Base-by-base conservation (phyloP, 2,797 vertebrate species). In the Urosaurus nigricauda region DNA sequence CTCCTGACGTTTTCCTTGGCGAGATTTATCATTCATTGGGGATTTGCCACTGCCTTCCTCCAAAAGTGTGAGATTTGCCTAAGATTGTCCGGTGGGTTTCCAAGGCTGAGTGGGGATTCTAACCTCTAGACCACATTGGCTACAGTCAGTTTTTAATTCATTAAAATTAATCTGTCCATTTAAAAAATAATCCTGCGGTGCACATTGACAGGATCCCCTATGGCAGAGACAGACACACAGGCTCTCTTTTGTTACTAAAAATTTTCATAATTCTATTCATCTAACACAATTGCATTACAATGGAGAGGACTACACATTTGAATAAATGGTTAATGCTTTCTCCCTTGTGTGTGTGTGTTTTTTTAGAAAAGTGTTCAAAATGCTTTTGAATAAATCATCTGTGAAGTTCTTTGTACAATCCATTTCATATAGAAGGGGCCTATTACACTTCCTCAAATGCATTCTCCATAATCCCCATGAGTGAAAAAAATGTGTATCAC, bases 261-360 rank as follows among this genome's bases (percentile, higher is more conserved):
- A 86, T 93, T 94, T 93, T 82, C 87, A 88, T 90, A 87, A 88
- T 65, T 91, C 79, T 90, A 43, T 82, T 92, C 93, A 94, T 89
- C 56, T 58, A 93, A 90, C 87, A 90, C 29, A 94, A 85, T 71
- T 56, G 19, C 47, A 88, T 88, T 7, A 80, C 51, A 89, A 94
- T 86, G 83, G 56, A 83, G 91, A 63, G 84, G 80, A 80, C 77
- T 89, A 60, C 78, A 21, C 35, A 56, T 86, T 79, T 75, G n/a
- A 86, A 86, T 79, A 79, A 83, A 90, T 88, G 43, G 77, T 73
- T 84, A 83, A 37, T 86, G 74, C 24, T 91, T 92, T 65, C 79
- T 43, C 84, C 60, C 71, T 47, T 87, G 84, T 93, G 93, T 47
- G 43, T 47, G n/a, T 47, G 43, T 51, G 47, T 8, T 51, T 29